Evolutionary conservation across 2,888 invertebrate genomes (phyloP).

Genomic region (Anagyrus pseudococci): DNA sequence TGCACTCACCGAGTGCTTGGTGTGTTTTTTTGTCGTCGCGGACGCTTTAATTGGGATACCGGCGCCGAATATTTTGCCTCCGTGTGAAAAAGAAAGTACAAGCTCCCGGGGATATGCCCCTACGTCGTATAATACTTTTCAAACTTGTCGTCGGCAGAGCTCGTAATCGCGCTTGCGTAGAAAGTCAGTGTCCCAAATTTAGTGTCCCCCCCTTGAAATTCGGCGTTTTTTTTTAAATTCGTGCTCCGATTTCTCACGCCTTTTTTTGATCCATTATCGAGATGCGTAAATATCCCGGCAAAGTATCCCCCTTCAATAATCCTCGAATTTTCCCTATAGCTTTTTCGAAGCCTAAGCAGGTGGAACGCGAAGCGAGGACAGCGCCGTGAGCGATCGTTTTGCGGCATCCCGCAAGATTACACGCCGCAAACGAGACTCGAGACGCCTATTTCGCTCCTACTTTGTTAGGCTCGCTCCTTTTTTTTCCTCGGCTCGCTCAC

Average conservation of each 20-base stretch:
- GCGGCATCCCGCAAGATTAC: slow-evolving; percentile 55
- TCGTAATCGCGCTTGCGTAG: too few relatives aligned
- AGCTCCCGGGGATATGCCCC: background rate
- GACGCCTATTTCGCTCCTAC: background rate
- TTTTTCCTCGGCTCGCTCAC: background rate
- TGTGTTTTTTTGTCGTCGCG: slow-evolving; percentile 6
- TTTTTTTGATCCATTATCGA: too few relatives aligned
- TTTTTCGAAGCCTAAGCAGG: slow-evolving; percentile 30
- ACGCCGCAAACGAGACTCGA: slow-evolving; percentile 37
- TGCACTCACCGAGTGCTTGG: background rate
- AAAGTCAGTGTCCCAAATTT: too few relatives aligned
- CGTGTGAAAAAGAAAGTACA: slow-evolving; percentile 32
- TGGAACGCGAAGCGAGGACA: slow-evolving; percentile 10
- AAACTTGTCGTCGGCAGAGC: too few relatives aligned
- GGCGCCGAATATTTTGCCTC: background rate
- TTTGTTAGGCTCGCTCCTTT: slow-evolving; percentile 6
- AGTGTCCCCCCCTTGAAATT: too few relatives aligned
- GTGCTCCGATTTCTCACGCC: too few relatives aligned
- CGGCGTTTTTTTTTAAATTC: too few relatives aligned
- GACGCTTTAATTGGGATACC: slow-evolving; percentile 22
- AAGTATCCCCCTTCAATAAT: too few relatives aligned
- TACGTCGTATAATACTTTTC: background rate
- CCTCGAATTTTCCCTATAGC: too few relatives aligned
- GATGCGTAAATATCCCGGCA: too few relatives aligned
- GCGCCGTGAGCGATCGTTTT: slow-evolving; percentile 30